A percentile compares a stretch with the other conserved stretches of the same genome.
phyloP scores from a whole-genome alignment of 2,113 vertebrate genomes.

The Spea bombifrons region DNA sequence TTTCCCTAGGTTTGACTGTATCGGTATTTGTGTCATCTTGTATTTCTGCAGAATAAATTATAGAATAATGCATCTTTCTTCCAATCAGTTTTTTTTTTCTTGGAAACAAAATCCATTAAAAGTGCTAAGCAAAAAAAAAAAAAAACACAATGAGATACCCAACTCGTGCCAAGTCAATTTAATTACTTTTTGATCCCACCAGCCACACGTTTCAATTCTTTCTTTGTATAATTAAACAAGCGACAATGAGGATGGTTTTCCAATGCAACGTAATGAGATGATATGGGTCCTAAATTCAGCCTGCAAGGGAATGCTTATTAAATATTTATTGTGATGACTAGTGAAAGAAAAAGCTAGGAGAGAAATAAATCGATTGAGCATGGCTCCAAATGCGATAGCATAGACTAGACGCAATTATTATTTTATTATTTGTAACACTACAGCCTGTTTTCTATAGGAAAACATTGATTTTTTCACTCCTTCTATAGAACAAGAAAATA shows the following conservation, averaged over 20 bases:
- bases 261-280: slow-evolving; percentile 76
- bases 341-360: slow-evolving; percentile 65
- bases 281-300: slow-evolving; percentile 68
- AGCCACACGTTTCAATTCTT: slow-evolving; percentile 72
- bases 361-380: slow-evolving; percentile 62
- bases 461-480: neutral
- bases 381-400: slow-evolving; percentile 38
- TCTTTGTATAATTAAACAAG: slow-evolving; percentile 81
- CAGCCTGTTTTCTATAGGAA: slow-evolving; percentile 7
- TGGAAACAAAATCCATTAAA: slow-evolving; percentile 65
- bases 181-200: slow-evolving; percentile 79
- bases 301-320: slow-evolving; percentile 76
- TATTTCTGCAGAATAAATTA: slow-evolving; percentile 24
- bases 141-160: slow-evolving; percentile 72
- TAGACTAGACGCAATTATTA: slow-evolving; percentile 43
- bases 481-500: neutral
- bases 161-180: slow-evolving; percentile 77
- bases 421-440: slow-evolving; percentile 25
- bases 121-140: slow-evolving; percentile 70
- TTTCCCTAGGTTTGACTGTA: slow-evolving; percentile 14
- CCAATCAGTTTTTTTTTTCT: slow-evolving; percentile 52
- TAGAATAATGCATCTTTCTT: slow-evolving; percentile 40
- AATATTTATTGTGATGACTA: slow-evolving; percentile 78
- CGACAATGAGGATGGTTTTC: slow-evolving; percentile 77
- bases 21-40: slow-evolving; percentile 25